phyloP scores from a whole-genome alignment of 2,888 invertebrate species.

The Arge pagana region DNA sequence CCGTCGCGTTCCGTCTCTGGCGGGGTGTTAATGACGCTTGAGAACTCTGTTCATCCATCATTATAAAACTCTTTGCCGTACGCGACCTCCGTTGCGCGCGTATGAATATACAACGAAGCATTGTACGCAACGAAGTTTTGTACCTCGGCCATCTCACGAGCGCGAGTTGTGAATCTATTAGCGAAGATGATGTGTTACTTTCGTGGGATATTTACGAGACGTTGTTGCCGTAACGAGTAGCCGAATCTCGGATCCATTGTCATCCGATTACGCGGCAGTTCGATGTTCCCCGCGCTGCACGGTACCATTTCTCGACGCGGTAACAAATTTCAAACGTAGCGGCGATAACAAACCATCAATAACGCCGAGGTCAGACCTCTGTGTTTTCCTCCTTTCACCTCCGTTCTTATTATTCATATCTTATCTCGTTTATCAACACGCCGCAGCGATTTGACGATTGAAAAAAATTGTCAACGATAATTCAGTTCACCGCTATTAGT shows the following conservation, averaged over 20 bases:
- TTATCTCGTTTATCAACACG: no score
- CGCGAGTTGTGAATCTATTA: slow-evolving; percentile 44
- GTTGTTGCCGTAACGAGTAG: slow-evolving; percentile 7
- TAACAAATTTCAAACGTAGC: no score
- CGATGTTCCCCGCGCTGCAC: background rate
- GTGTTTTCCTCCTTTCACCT: no score
- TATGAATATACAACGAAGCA: slow-evolving; percentile 5
- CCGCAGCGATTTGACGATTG: no score
- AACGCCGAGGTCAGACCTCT: no score
- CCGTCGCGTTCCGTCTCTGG: slow-evolving; percentile 8
- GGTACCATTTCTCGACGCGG: background rate
- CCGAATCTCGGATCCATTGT: background rate
- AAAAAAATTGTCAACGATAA: no score
- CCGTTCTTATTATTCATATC: no score
- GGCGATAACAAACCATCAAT: no score
- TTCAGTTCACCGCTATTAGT: no score
- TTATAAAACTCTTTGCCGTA: background rate
- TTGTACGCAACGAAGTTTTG: slow-evolving; percentile 8
- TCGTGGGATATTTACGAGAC: slow-evolving; percentile 26
- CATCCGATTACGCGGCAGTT: background rate
- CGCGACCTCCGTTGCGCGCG: background rate
- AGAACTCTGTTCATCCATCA: slow-evolving; percentile 20
- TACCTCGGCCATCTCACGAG: background rate
- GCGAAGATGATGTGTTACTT: slow-evolving; percentile 42
- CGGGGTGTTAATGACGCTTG: slow-evolving; percentile 18